Base-by-base conservation (phyloP, 2,888 invertebrate genomes). In the Agriopis aurantiaria region DNA sequence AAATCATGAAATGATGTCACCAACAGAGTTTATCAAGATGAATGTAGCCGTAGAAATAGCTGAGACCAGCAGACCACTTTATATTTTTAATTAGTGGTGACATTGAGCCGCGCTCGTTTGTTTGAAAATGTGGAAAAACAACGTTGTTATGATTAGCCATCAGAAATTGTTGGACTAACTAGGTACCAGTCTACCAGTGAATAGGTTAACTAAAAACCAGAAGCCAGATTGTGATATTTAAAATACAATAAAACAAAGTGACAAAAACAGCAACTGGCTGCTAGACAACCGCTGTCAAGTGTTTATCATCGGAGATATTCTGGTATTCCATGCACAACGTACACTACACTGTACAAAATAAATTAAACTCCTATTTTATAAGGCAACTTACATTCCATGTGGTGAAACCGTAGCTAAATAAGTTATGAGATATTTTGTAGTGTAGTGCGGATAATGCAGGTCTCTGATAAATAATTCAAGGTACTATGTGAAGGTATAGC, bases 281-380 rank as follows among this genome's bases (percentile, higher is more conserved):
- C 48, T 49, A 59, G 52, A 58, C 57, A 45, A 62, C 58, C 68
- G 61, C 63, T 64, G 66, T 63, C 69, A 72, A 46, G 51, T 72
- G 63, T 62, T 71, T 68, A 71, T 75, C 68, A 72, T 68, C 60
- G 55, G 48, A 71, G 67, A 61, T 46, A 62, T 51, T 75, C 49
- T 33, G 63, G 1, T 52, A 52, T 60, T 49, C 14, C 43, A 43
- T n/a, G 41, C 10, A 52, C 57, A 65, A 40, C 17, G 23, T 51
- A 17, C 17, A n/a, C 17, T 23, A 23, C 9, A 40, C 63, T 60
- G 48, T 56, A 49, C 40, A n/a, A 57, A 58, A 57, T 41, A 45
- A 62, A 8, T 53, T n/a, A 51, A 55, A 49, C 58, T n/a, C 10
- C 23, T 41, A 55, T 61, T 61, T 57, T 60, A 56, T 33, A 43